Conservation (phyloP, 2,888 invertebrate genomes). For the Geotrupes spiniger region DNA sequence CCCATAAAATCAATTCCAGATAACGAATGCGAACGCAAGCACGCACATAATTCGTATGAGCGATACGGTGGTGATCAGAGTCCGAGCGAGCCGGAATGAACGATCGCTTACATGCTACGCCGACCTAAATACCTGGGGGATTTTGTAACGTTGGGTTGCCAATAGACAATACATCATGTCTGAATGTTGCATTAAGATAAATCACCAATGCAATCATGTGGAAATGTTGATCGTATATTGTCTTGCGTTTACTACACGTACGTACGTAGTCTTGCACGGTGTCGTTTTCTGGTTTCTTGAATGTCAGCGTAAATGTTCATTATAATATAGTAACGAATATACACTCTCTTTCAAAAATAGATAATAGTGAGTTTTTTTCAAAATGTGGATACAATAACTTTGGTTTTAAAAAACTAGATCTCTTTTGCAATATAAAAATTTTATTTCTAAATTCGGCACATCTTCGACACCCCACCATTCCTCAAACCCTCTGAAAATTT, state of each 20-base stretch:
- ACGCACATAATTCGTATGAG: constrained; percentile 22
- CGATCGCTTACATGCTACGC: constrained; percentile 32
- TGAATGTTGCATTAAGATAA: constrained; percentile 46
- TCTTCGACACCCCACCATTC: too few species aligned
- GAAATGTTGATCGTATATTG: constrained; percentile 40
- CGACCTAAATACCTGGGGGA: constrained; percentile 48
- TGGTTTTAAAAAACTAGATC: too few species aligned
- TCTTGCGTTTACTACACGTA: constrained; percentile 10
- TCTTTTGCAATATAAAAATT: too few species aligned
- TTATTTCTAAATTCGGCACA: too few species aligned
- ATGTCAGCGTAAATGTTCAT: constrained; percentile 4
- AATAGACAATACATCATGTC: constrained; percentile 51
- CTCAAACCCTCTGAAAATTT: too few species aligned
- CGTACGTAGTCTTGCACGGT: not conserved
- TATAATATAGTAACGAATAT: not conserved
- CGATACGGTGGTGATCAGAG: constrained; percentile 8
- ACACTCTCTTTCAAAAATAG: too few species aligned
- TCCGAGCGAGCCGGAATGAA: constrained; percentile 30
- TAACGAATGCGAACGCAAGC: constrained; percentile 21
- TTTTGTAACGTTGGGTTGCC: constrained; percentile 48
- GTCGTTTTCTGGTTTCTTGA: constrained; percentile 3
- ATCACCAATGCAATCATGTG: constrained; percentile 49
- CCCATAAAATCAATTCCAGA: constrained; percentile 25
- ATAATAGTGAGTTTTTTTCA: too few species aligned
- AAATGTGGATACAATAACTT: too few species aligned